phyloP scores from a whole-genome alignment of 64 coral and sea anemone genomes.

The Porites australiensis region DNA sequence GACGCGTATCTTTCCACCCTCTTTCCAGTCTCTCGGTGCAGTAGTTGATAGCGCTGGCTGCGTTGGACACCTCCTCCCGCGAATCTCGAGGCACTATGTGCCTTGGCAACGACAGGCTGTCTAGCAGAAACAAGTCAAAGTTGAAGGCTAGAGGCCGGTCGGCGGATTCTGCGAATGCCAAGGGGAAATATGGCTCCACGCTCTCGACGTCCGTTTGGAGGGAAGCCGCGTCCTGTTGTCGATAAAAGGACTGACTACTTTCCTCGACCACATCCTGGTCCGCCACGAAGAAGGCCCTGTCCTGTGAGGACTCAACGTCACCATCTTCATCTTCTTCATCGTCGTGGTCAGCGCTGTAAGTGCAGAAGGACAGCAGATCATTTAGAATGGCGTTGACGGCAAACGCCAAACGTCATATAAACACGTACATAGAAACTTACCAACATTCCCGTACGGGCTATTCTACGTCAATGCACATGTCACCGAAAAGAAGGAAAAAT shows the following conservation, averaged over 20 bases:
- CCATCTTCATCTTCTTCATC: too few species aligned
- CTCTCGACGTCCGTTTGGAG: not conserved
- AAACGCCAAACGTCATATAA: too few species aligned
- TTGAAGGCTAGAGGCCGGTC: constrained; percentile 14
- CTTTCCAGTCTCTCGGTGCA: not conserved
- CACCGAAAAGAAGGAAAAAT: too few species aligned
- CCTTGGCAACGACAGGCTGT: not conserved
- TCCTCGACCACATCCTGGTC: too few species aligned
- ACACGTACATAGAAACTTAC: too few species aligned
- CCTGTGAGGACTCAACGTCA: too few species aligned
- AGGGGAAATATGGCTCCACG: constrained; percentile 21
- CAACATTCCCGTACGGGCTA: too few species aligned
- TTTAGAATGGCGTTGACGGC: too few species aligned
- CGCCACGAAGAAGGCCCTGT: too few species aligned
- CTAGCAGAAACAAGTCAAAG: constrained; percentile 28
- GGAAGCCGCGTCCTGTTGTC: not conserved
- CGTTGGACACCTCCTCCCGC: not conserved
- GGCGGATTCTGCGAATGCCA: not conserved
- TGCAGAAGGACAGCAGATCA: too few species aligned
- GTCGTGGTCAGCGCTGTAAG: too few species aligned
- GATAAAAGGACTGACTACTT: not conserved
- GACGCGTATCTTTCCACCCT: not conserved
- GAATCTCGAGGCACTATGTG: not conserved
- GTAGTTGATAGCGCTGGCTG: not conserved
- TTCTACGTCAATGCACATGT: too few species aligned